A percentile compares a stretch with the other conserved stretches of the same genome.
phyloP scores from a whole-genome alignment of 2,888 invertebrate species.

The Drosophila prolongata region DNA sequence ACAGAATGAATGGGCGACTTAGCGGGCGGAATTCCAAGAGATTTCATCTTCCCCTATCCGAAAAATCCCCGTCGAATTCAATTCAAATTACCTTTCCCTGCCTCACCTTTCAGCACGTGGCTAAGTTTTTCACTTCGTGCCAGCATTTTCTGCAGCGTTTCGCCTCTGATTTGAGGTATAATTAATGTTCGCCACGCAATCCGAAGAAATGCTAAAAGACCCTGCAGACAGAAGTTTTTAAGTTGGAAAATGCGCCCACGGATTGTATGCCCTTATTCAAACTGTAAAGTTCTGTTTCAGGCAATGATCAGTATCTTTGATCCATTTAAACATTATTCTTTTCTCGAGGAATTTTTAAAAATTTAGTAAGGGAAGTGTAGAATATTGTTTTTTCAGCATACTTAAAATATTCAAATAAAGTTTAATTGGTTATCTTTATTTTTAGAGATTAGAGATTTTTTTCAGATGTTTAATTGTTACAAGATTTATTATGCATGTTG shows the following conservation, averaged over 20 bases:
- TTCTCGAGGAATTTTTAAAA: too few species aligned
- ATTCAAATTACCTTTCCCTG: conserved; percentile 36
- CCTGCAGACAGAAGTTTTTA: not conserved
- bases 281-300: not conserved
- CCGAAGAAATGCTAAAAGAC: conserved; percentile 38
- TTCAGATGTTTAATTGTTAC: too few species aligned
- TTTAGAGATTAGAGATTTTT: too few species aligned
- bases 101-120: conserved; percentile 55
- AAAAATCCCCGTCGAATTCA: not conserved
- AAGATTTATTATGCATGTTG: too few species aligned
- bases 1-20: conserved; percentile 6
- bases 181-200: conserved; percentile 74
- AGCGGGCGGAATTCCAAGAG: conserved; percentile 7
- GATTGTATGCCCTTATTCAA: conserved; percentile 20
- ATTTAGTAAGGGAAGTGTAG: too few species aligned
- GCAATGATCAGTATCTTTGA: not conserved
- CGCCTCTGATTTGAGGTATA: conserved; percentile 56
- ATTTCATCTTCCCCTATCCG: not conserved
- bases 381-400: too few species aligned
- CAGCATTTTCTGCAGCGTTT: conserved; percentile 49
- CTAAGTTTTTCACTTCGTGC: conserved; percentile 48
- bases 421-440: not conserved
- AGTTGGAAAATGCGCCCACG: conserved; percentile 3
- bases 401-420: not conserved
- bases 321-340: too few species aligned